Base-by-base conservation (phyloP, 1,140 invertebrate genomes). In the Rhagoletis pomonella region DNA sequence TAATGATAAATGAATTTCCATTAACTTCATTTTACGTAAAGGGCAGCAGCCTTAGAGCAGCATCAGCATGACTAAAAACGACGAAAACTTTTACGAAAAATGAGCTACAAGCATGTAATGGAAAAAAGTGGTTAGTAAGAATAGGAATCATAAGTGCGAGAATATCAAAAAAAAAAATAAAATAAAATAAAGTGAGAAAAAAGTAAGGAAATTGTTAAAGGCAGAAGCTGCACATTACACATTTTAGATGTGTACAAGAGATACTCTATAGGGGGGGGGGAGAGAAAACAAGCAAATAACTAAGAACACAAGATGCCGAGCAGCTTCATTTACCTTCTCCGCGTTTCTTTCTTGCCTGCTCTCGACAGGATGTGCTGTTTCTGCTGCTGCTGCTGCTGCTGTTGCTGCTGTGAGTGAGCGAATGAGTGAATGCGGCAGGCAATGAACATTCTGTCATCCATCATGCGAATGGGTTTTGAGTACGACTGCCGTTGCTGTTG, bases 1-100 rank as follows among this genome's bases (percentile, higher is more conserved):
- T 91, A 89, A 91, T 91, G 90, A 91, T 91, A 90, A 91, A 91
- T 91, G 91, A 90, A 89, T 91, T 90, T 91, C 90, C 91, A 91
- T 91, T 91, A 91, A 91, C 88, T 91, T 88, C 86, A 19, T 89
- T 90, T 90, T 90, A 88, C 88, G 89, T 88, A 88, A 59, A 87
- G 89, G 67, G 50, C 64, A 87, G 47, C 81, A 50, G 44, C 73
- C 29, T 29, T 29, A 29, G 29, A 77, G 0, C 64, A 67, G 5
- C 29, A 19, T 19, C 19, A 67, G 29, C 64, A 67, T 81, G 1
- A 81, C 10, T 12, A 50, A 81, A 62, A 39, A 62, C 67, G 10
- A 17, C 58, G 62, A 85, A 9, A 62, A 42, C 17, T 50, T 19
- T 7, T 19, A 42, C 69, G 2, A 81, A 81, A 81, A 29, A 55